Conservation (phyloP, 2,888 invertebrate species). For the Xestia c-nigrum region DNA sequence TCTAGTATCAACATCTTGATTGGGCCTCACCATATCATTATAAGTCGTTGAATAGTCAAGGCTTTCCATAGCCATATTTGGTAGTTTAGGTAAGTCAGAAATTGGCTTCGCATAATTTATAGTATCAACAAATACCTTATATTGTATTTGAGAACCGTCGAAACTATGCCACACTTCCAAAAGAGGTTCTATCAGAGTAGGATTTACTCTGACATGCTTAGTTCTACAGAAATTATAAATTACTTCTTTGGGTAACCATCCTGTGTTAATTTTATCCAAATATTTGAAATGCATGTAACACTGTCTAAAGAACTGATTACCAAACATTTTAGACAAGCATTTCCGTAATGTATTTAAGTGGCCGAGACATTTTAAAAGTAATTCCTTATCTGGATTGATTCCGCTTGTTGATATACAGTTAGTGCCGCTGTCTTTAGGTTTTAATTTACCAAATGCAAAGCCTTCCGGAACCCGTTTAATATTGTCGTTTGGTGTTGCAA, state of each 20-base stretch:
- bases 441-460: conserved; percentile 80
- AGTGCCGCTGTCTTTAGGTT: conserved; percentile 73
- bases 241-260: conserved; percentile 80
- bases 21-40: conserved; percentile 72
- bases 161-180: conserved; percentile 78
- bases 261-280: conserved; percentile 74
- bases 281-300: conserved; percentile 71
- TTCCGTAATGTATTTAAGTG: conserved; percentile 78
- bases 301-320: conserved; percentile 62
- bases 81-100: conserved; percentile 76
- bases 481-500: conserved; percentile 81
- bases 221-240: conserved; percentile 80
- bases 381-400: conserved; percentile 72
- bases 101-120: conserved; percentile 76
- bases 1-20: conserved; percentile 55
- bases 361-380: conserved; percentile 78
- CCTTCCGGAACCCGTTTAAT: conserved; percentile 80
- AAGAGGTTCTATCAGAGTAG: conserved; percentile 79
- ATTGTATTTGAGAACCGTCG: conserved; percentile 79
- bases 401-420: conserved; percentile 74
- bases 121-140: conserved; percentile 79
- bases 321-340: conserved; percentile 66
- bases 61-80: conserved; percentile 68
- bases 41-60: conserved; percentile 74
- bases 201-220: conserved; percentile 76